These are phyloP conservation scores for Lepidonotus clava DNA, from an alignment of 2,888 invertebrate genomes.

Conservation along the genomic window DNA sequence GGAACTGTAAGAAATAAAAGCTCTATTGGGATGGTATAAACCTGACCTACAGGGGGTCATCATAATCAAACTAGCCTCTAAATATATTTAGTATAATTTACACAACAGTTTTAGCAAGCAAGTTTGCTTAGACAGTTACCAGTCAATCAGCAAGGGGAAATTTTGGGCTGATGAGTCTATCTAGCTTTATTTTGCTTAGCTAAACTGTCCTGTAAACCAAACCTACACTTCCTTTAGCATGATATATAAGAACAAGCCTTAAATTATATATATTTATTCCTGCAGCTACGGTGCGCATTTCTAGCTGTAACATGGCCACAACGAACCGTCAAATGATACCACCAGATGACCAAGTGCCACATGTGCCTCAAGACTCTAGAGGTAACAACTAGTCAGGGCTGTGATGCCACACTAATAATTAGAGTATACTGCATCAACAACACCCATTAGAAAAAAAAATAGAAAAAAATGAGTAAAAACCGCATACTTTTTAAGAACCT, in stretches of 20 bases:
- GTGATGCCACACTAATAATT: not conserved
- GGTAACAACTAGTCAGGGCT: not conserved
- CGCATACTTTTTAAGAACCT: conserved; percentile 51
- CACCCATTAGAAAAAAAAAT: not conserved
- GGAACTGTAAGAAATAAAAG: too few relatives aligned
- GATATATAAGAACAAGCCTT: not conserved
- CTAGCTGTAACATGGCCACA: conserved; percentile 18
- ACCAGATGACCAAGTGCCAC: not conserved
- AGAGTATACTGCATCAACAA: conserved; percentile 35
- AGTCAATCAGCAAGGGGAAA: too few relatives aligned
- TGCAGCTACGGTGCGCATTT: not conserved
- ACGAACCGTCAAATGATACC: conserved; percentile 7
- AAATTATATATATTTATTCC: not conserved
- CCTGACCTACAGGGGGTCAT: too few relatives aligned
- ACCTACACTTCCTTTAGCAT: not conserved
- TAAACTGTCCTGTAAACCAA: not conserved
- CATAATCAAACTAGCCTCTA: too few relatives aligned
- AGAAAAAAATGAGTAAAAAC: not conserved
- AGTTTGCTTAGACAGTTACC: too few relatives aligned
- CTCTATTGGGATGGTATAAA: too few relatives aligned
- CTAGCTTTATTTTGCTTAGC: too few relatives aligned
- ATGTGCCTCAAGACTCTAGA: not conserved
- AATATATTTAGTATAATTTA: too few relatives aligned
- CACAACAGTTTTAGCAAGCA: too few relatives aligned
- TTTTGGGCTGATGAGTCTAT: too few relatives aligned